Percentiles rank a stretch among this genome's conserved stretches.
Conservation (phyloP, 2,113 vertebrate species). For the Gambusia holbrooki region DNA sequence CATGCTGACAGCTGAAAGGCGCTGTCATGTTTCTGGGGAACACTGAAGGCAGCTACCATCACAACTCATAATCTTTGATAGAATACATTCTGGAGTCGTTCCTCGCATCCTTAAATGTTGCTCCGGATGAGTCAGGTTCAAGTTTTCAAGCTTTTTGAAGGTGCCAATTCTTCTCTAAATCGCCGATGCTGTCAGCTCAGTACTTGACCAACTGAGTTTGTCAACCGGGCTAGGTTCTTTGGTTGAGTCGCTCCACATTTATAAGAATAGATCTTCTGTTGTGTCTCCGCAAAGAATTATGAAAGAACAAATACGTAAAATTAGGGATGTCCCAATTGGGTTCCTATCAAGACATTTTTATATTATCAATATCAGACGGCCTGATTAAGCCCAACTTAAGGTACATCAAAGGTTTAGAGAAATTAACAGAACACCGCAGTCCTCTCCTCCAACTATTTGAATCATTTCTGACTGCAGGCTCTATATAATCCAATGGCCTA, state of each 20-base stretch:
- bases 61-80: not conserved
- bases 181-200: not conserved
- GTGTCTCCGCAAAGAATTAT: not conserved
- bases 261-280: not conserved
- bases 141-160: too few relatives aligned
- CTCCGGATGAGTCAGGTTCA: too few relatives aligned
- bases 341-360: not conserved
- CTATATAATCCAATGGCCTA: too few relatives aligned
- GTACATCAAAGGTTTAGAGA: not conserved
- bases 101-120: too few relatives aligned
- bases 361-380: not conserved
- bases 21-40: slow-evolving; percentile 15
- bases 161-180: too few relatives aligned
- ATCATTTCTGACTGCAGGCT: too few relatives aligned
- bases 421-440: too few relatives aligned
- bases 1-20: slow-evolving; percentile 28
- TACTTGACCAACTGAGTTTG: not conserved
- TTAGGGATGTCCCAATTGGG: too few relatives aligned
- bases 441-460: too few relatives aligned
- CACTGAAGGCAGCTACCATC: not conserved
- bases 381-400: not conserved
- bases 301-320: too few relatives aligned
- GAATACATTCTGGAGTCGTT: not conserved
- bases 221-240: not conserved
- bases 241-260: not conserved